Conservation (phyloP, 1,140 invertebrate genomes). For the Caenorhabditis latens region DNA sequence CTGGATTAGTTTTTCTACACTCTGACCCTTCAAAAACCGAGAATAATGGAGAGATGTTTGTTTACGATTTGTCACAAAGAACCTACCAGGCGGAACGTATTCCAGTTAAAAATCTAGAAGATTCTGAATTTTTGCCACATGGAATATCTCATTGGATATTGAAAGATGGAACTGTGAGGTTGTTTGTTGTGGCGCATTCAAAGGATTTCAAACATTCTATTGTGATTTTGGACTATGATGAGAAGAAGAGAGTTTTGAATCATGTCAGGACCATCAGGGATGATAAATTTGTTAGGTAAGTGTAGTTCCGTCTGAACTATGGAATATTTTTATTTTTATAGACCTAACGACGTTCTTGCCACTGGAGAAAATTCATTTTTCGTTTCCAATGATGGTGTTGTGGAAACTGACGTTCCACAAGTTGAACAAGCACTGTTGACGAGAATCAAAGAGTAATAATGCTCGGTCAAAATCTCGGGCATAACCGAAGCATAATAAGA, state of each 20-base stretch:
- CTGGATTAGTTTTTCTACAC: constrained; percentile 56
- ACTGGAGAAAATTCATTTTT: neutral
- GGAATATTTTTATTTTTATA: neutral
- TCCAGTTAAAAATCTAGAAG: neutral
- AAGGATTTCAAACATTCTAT: constrained; percentile 52
- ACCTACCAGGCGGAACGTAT: neutral
- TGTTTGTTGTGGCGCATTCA: neutral
- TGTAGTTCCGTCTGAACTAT: neutral
- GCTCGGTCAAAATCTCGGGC: too few relatives aligned
- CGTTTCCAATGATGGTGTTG: neutral
- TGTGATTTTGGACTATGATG: constrained; percentile 53
- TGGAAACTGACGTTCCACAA: too few relatives aligned
- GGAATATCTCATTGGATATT: constrained; percentile 56
- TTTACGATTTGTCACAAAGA: constrained; percentile 45
- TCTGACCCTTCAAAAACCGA: neutral
- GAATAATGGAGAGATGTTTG: constrained; percentile 46
- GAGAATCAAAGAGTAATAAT: too few relatives aligned
- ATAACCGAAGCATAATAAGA: too few relatives aligned
- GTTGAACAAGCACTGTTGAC: too few relatives aligned
- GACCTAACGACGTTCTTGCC: neutral
- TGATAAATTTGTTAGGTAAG: neutral
- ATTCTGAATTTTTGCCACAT: constrained; percentile 20
- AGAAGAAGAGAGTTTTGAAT: constrained; percentile 13
- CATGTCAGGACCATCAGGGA: neutral
- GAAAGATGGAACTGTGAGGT: constrained; percentile 1